Evolutionary conservation across 1,140 invertebrate genomes (phyloP), one percentile per base, ranked within the genome.

Genomic region (Campoletis sonorensis): DNA sequence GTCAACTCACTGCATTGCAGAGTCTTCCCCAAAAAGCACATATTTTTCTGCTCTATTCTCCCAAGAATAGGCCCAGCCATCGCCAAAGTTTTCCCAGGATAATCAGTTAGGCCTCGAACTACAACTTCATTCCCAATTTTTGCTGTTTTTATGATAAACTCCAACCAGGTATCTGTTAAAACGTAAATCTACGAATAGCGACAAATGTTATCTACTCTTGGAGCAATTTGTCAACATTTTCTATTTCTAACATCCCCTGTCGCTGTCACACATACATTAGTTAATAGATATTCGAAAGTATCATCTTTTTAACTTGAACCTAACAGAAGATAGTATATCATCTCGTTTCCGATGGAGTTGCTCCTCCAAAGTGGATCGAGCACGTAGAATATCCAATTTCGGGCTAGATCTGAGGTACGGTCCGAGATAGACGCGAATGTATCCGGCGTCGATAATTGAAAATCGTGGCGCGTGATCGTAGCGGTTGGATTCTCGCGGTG

Each of bases 351-450:
- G 18, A 70, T 30, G 4, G 26, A 64, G 61, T 21, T 75, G 13
- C 45, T 75, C 16, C 45, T 75, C 72, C 23, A 2, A 45, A 54
- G 72, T 18, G 45, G 18, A 23, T 49, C 26, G 51, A 71, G 84
- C 83, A 81, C 82, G 85, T 73, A 84, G 77, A 80, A 81, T 75
- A 85, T 82, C 79, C 82, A 82, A 83, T 84, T 82, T 81, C 75
- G 79, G 49, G 78, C 77, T 83, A 79, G 77, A 84, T 84, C 78
- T 79, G 79, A 81, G 75, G 78, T 70, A 81, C 79, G 76, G 76
- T 80, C 82, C 75, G 79, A 84, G 79, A 80, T 78, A 58, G 81
- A 81, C 80, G 72, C 77, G 79, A 82, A 84, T 79, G 80, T 81
- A 81, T 81, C 79, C 75, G 76, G 79, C 77, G 21, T 79, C 79